Evolutionary conservation across 2,888 invertebrate genomes (phyloP), one percentile per base, ranked within the genome.

Genomic region (Dasypogon diadema): DNA sequence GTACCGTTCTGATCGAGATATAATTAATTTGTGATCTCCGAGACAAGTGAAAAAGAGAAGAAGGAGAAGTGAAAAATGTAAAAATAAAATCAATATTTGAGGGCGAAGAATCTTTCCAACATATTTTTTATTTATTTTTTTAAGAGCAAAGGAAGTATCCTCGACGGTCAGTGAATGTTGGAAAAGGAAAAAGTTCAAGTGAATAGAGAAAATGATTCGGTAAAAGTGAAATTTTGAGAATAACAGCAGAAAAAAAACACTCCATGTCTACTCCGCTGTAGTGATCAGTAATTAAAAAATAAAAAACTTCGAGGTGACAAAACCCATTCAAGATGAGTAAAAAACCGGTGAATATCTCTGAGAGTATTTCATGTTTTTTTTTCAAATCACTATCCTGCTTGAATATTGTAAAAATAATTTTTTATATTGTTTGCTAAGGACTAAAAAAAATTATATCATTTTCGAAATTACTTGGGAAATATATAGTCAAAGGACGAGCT

Each of bases 271-370:
- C n/a, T n/a, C n/a, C n/a, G n/a, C n/a, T n/a, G n/a, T n/a, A n/a
- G n/a, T n/a, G n/a, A n/a, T n/a, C n/a, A n/a, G n/a, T n/a, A 16
- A 14, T 8, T 18, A 16, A 51, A 18, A 16, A 51, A 16, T 16
- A 3, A 4, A 51, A 30, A 30, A 30, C 46, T 21, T 12, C 4
- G 8, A 30, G 30, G 30, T 30, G 30, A 30, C 30, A 30, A 30
- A 42, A 54, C 21, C 8, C 16, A 70, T 30, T 26, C 54, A 30
- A 51, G 54, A 70, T 54, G 70, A 70, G 54, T 18, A 70, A 34
- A 26, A 70, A 54, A 54, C 30, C 34, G 70, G 54, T 54, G 26
- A 70, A 54, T 48, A 60, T 18, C n/a, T n/a, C n/a, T 63, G 12
- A 26, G 24, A n/a, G 42, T 16, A 6, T 26, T 37, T 37, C 37